phyloP scores from a whole-genome alignment of 1,140 invertebrate genomes.

The Platorchestia sp. region DNA sequence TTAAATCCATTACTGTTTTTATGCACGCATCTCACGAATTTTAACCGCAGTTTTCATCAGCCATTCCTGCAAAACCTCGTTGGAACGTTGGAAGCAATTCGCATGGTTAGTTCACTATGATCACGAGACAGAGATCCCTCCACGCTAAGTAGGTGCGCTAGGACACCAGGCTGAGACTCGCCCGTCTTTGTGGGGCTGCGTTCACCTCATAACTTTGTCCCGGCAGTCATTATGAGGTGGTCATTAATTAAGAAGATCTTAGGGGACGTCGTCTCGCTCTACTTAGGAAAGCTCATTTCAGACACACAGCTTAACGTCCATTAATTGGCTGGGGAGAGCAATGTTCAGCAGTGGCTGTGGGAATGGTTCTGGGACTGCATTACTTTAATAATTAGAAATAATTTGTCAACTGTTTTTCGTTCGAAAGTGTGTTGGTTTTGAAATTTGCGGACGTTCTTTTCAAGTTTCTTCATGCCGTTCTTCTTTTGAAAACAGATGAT shows the following conservation, averaged over 20 bases:
- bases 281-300: slow-evolving; percentile 25
- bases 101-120: too few species aligned
- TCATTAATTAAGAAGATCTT: slow-evolving; percentile 41
- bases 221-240: slow-evolving; percentile 1
- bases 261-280: background rate
- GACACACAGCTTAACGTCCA: slow-evolving; percentile 27
- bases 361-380: background rate
- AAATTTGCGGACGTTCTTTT: background rate
- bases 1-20: too few species aligned
- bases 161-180: background rate
- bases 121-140: too few species aligned
- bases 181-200: background rate
- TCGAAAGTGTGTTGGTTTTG: background rate
- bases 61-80: too few species aligned
- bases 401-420: background rate
- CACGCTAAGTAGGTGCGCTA: background rate
- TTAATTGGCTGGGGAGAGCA: slow-evolving; percentile 15
- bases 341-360: background rate
- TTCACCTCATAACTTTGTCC: slow-evolving; percentile 6
- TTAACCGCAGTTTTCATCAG: too few species aligned
- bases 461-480: background rate
- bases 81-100: too few species aligned
- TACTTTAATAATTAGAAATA: background rate
- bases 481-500: background rate
- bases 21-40: too few species aligned